These are phyloP conservation scores for Magallana gigas DNA, from an alignment of 1,140 invertebrate species.

Conservation along the genomic window DNA sequence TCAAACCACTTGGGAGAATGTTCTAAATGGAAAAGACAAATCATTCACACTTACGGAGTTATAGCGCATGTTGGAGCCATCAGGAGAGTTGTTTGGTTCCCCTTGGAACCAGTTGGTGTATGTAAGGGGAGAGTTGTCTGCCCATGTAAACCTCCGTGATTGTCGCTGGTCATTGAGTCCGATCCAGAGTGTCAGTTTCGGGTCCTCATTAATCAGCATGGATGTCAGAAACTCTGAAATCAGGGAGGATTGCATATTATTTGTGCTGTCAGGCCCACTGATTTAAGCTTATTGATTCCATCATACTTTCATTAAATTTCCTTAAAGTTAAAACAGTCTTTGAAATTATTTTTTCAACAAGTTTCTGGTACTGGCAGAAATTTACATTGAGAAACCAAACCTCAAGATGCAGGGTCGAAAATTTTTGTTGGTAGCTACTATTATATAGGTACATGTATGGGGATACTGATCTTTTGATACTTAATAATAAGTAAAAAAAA, in stretches of 20 bases:
- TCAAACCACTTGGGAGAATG: too few relatives aligned
- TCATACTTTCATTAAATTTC: too few relatives aligned
- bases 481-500: too few relatives aligned
- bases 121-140: constrained; percentile 43
- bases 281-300: too few relatives aligned
- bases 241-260: not conserved
- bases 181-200: constrained; percentile 35
- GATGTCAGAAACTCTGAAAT: not conserved
- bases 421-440: too few relatives aligned
- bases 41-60: not conserved
- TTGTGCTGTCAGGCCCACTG: too few relatives aligned
- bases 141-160: constrained; percentile 24
- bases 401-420: too few relatives aligned
- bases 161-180: constrained; percentile 39
- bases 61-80: not conserved
- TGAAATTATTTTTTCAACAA: not conserved
- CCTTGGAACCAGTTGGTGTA: constrained; percentile 41
- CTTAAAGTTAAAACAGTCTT: not conserved
- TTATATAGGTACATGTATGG: too few relatives aligned
- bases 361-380: too few relatives aligned
- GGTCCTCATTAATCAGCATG: not conserved
- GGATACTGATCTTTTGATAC: too few relatives aligned
- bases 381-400: too few relatives aligned
- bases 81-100: constrained; percentile 42
- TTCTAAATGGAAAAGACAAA: too few relatives aligned